A percentile compares a stretch with the other conserved stretches of the same genome.
Conservation (phyloP, 2,888 invertebrate genomes). For the Hypselothyrea guttata region DNA sequence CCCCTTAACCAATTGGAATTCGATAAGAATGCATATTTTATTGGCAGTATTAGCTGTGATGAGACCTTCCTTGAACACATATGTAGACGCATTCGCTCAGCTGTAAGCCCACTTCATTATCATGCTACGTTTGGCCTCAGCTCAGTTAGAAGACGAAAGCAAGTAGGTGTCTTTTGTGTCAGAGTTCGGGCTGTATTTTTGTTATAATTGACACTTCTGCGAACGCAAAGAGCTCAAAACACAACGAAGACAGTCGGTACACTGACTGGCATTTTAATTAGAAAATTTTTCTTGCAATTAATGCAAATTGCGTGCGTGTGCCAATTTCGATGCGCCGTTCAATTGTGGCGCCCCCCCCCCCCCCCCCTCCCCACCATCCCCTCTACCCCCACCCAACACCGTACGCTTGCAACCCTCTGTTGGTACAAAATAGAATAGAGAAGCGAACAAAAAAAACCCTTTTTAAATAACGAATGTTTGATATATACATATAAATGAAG, state of each 20-base stretch:
- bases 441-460: slow-evolving; percentile 49
- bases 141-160: slow-evolving; percentile 65
- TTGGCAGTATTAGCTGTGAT: slow-evolving; percentile 1
- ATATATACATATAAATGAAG: slow-evolving; percentile 44
- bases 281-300: slow-evolving; percentile 78
- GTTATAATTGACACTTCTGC: slow-evolving; percentile 78
- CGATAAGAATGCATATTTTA: too few species aligned
- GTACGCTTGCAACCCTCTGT: slow-evolving; percentile 1
- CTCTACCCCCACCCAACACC: background rate
- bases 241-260: slow-evolving; percentile 13
- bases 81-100: too few species aligned
- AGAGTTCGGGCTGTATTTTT: slow-evolving; percentile 41
- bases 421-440: too few species aligned
- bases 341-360: slow-evolving; percentile 44
- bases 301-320: slow-evolving; percentile 78
- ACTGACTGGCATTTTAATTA: slow-evolving; percentile 79
- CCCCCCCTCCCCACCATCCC: background rate
- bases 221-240: slow-evolving; percentile 52
- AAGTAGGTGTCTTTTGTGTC: slow-evolving; percentile 29
- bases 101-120: slow-evolving; percentile 39
- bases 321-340: slow-evolving; percentile 73
- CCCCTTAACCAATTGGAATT: too few species aligned
- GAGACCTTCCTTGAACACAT: background rate
- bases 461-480: slow-evolving; percentile 28
- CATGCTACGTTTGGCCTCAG: slow-evolving; percentile 69